These are phyloP conservation scores for Synodontis membranacea DNA, from an alignment of 2,113 vertebrate species.

Conservation along the genomic window DNA sequence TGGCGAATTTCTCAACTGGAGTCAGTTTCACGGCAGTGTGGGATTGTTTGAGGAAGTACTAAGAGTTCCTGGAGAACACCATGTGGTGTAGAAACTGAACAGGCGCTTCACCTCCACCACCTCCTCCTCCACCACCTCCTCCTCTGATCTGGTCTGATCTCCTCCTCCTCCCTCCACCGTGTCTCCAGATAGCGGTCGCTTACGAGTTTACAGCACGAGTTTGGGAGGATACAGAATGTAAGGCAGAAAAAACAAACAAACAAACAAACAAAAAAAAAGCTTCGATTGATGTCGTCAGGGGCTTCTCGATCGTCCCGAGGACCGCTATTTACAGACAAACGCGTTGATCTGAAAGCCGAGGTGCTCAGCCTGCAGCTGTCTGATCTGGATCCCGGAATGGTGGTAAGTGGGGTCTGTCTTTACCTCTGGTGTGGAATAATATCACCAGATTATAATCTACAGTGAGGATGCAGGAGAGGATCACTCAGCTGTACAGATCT, in stretches of 20 bases:
- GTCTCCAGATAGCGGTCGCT: not conserved
- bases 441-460: not conserved
- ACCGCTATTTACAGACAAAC: constrained; percentile 14
- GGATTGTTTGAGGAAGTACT: constrained; percentile 22
- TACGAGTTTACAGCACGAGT: not conserved
- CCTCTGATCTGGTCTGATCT: not conserved
- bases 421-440: not conserved
- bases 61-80: constrained; percentile 21
- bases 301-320: constrained; percentile 29
- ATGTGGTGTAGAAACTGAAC: not conserved
- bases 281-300: constrained; percentile 34
- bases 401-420: constrained; percentile 37
- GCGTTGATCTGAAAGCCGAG: constrained; percentile 51
- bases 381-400: constrained; percentile 58
- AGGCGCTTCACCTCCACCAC: constrained; percentile 6
- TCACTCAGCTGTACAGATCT: not conserved
- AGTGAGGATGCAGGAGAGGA: too few relatives aligned
- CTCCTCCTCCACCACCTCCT: constrained; percentile 2
- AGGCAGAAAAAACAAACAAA: too few relatives aligned
- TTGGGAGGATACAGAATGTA: constrained; percentile 34
- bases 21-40: not conserved
- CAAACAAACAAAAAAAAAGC: too few relatives aligned
- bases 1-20: not conserved
- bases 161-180: not conserved
- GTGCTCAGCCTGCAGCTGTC: constrained; percentile 38